A percentile compares a stretch with the other conserved stretches of the same genome.
phyloP scores from a whole-genome alignment of 1,140 invertebrate species.

The Apis laboriosa region DNA sequence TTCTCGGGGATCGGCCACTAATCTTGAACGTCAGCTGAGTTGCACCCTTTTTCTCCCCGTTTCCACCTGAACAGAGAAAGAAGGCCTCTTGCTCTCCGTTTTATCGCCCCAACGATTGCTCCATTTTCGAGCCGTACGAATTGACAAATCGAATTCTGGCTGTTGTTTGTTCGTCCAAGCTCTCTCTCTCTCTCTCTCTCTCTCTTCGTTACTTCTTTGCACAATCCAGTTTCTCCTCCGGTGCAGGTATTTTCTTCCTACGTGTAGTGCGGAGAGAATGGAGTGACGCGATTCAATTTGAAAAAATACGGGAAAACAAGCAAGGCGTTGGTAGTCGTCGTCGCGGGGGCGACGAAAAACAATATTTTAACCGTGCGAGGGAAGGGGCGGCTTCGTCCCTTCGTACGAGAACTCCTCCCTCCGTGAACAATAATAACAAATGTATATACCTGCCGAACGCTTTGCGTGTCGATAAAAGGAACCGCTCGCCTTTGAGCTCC shows the following conservation, averaged over 20 bases:
- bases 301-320: constrained; percentile 55
- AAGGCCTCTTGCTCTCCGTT: constrained; percentile 18
- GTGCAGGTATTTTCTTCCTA: constrained; percentile 4
- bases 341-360: constrained; percentile 18
- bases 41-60: not conserved
- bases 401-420: not conserved
- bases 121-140: constrained; percentile 58
- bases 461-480: constrained; percentile 7
- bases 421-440: constrained; percentile 22
- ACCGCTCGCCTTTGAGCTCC: not conserved
- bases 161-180: constrained; percentile 60
- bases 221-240: not conserved
- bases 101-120: constrained; percentile 49
- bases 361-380: constrained; percentile 51
- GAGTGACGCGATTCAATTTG: constrained; percentile 59
- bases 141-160: constrained; percentile 66
- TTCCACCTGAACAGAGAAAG: not conserved
- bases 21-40: constrained; percentile 45
- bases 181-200: constrained; percentile 16
- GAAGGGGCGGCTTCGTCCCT: not conserved
- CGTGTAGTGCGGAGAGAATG: constrained; percentile 32
- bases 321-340: constrained; percentile 36
- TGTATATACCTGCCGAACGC: constrained; percentile 2
- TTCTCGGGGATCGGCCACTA: constrained; percentile 35
- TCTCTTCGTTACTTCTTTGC: constrained; percentile 3